Evolutionary conservation across 2,888 invertebrate species (phyloP).

Genomic region (Chironomus riparius): DNA sequence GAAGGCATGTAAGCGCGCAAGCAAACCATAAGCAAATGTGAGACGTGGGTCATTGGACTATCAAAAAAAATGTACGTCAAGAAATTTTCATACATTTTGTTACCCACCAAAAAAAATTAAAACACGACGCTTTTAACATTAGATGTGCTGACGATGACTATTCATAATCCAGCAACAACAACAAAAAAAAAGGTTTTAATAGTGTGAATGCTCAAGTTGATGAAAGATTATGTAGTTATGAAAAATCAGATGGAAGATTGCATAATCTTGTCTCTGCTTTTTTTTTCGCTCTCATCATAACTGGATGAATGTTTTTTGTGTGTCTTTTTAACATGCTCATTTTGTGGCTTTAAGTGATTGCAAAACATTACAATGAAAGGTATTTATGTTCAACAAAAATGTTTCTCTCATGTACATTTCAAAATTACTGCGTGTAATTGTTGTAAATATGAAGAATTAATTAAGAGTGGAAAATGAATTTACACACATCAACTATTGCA

Average conservation of each 20-base stretch:
- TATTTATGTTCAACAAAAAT: too few species aligned
- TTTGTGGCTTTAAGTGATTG: neutral
- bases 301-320: neutral
- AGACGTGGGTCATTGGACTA: neutral
- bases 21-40: neutral
- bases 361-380: neutral
- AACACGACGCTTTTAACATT: neutral
- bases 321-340: neutral
- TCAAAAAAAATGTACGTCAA: neutral
- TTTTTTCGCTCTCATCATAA: neutral
- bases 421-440: too few species aligned
- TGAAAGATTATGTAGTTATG: neutral
- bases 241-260: neutral
- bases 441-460: too few species aligned
- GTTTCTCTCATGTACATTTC: too few species aligned
- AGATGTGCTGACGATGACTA: neutral
- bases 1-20: conserved; percentile 13
- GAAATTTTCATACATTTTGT: neutral
- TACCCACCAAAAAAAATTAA: neutral
- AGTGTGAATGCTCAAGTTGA: neutral
- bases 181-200: neutral
- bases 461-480: too few species aligned
- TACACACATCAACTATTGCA: too few species aligned
- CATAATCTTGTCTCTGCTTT: neutral
- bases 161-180: neutral